phyloP scores from a whole-genome alignment of 1,140 invertebrate genomes.

The Nomia melanderi region DNA sequence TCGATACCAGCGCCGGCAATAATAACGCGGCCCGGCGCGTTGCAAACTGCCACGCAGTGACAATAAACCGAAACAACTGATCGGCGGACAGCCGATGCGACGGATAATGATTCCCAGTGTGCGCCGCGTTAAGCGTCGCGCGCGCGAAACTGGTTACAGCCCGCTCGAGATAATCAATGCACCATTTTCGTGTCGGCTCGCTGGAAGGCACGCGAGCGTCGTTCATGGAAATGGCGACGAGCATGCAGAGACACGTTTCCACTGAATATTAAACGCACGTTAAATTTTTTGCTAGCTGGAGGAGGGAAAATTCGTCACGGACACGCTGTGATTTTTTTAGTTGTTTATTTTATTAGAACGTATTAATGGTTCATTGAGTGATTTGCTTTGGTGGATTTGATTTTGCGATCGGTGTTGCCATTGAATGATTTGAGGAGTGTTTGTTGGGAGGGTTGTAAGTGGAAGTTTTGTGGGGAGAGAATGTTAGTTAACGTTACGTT shows the following conservation, averaged over 20 bases:
- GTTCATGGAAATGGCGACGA: too few relatives aligned
- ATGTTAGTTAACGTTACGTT: too few relatives aligned
- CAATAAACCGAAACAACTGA: constrained; percentile 36
- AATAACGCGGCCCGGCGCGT: constrained; percentile 23
- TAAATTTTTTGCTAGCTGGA: not conserved
- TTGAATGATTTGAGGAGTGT: too few relatives aligned
- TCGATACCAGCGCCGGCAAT: constrained; percentile 30
- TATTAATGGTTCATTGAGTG: too few relatives aligned
- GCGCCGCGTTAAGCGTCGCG: not conserved
- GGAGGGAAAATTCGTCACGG: too few relatives aligned
- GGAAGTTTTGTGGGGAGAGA: too few relatives aligned
- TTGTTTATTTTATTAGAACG: too few relatives aligned
- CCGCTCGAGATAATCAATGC: constrained; percentile 36
- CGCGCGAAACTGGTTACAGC: constrained; percentile 17
- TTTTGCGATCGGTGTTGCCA: too few relatives aligned
- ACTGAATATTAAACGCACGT: not conserved
- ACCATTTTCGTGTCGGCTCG: constrained; percentile 32
- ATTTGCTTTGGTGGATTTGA: too few relatives aligned
- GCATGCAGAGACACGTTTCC: not conserved
- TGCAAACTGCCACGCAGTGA: not conserved
- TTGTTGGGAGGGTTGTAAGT: too few relatives aligned
- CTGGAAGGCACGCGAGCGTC: not conserved
- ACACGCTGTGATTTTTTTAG: not conserved
- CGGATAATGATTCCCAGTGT: constrained; percentile 31
- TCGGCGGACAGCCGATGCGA: constrained; percentile 2